phyloP scores from a whole-genome alignment of 2,888 invertebrate species.

The Pterostichus niger region DNA sequence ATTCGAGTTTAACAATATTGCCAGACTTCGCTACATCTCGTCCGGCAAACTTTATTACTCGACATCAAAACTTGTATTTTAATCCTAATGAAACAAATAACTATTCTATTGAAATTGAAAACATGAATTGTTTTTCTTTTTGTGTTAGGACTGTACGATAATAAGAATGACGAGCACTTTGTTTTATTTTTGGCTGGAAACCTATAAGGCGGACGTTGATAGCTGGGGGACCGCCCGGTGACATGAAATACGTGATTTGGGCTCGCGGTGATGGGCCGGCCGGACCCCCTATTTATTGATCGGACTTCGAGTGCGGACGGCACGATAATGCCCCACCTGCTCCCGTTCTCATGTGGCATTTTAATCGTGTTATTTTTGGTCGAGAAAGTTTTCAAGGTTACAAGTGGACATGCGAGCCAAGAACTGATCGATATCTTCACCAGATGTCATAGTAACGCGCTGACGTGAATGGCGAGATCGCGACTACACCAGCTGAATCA shows the following conservation, averaged over 20 bases:
- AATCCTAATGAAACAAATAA: no score
- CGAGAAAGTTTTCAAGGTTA: conserved; percentile 67
- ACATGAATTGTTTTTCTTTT: neutral
- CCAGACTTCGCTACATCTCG: no score
- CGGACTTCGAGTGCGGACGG: conserved; percentile 31
- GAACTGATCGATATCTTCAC: conserved; percentile 55
- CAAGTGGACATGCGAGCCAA: conserved; percentile 38
- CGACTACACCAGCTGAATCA: neutral
- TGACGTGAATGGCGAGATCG: conserved; percentile 24
- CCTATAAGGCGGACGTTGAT: neutral
- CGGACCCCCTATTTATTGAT: conserved; percentile 55
- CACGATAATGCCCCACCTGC: conserved; percentile 61
- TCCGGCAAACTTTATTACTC: no score
- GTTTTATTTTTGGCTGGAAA: conserved; percentile 2
- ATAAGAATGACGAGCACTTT: neutral
- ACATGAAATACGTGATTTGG: conserved; percentile 55
- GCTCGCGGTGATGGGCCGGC: neutral
- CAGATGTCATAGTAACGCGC: conserved; percentile 54
- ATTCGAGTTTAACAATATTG: no score
- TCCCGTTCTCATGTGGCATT: conserved; percentile 59
- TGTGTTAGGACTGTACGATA: neutral
- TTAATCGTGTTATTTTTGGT: conserved; percentile 66
- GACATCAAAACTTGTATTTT: no score
- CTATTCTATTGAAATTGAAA: neutral
- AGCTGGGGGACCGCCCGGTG: conserved; percentile 16